These are phyloP conservation scores for Grallaria varia DNA, from an alignment of 2,113 vertebrate genomes.

Conservation along the genomic window DNA sequence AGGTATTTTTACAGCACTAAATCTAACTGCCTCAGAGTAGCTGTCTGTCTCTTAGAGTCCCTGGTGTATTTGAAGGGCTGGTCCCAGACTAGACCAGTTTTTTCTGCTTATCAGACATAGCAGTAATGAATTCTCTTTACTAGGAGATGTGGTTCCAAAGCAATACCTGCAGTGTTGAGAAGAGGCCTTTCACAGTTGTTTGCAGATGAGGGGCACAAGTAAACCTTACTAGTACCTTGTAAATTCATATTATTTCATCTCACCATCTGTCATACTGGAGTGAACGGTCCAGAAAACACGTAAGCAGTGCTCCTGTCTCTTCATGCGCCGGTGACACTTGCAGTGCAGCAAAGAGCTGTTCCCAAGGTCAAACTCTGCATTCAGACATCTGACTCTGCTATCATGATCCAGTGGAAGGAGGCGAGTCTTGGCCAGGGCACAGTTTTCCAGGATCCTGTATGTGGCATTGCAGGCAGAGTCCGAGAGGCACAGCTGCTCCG, in stretches of 20 bases:
- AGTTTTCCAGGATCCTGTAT: conserved; percentile 81
- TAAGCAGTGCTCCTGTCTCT: conserved; percentile 85
- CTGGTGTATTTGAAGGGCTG: background rate
- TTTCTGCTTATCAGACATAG: background rate
- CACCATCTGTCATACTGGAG: conserved; percentile 78
- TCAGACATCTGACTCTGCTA: conserved; percentile 76
- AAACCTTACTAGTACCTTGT: background rate
- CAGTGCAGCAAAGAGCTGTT: conserved; percentile 83
- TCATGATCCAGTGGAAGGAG: conserved; percentile 61
- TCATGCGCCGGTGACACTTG: conserved; percentile 86
- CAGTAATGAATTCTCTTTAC: background rate
- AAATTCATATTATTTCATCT: conserved; percentile 39
- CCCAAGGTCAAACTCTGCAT: conserved; percentile 78
- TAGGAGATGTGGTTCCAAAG: background rate
- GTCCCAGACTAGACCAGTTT: background rate
- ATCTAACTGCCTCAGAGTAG: background rate
- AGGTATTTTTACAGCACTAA: background rate
- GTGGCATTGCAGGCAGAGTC: conserved; percentile 78
- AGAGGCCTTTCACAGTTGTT: background rate
- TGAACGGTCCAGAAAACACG: conserved; percentile 87
- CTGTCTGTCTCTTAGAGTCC: background rate
- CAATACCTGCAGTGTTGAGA: background rate
- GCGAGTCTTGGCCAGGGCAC: conserved; percentile 66
- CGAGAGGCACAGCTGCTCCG: conserved; percentile 79
- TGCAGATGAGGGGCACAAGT: background rate